These are phyloP conservation scores for silkworm (Bombyx mori) DNA, from an alignment of 1,140 invertebrate species.

Conservation along the genomic window ASM3026992v2 NC_085115.1:10489001-10489500, in stretches of 20 bases:
- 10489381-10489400: slow-evolving; percentile 4
- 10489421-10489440: slow-evolving; percentile 1
- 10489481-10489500: neutral
- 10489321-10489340: slow-evolving; percentile 17
- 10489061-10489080: slow-evolving; percentile 19
- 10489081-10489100: slow-evolving; percentile 22
- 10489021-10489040: slow-evolving; percentile 7
- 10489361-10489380: slow-evolving; percentile 12
- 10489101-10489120: slow-evolving; percentile 19
- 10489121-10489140: too few species aligned
- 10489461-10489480: slow-evolving; percentile 1
- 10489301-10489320: too few species aligned
- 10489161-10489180: too few species aligned
- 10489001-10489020: too few species aligned
- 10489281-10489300: too few species aligned
- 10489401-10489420: slow-evolving; percentile 12
- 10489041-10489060: slow-evolving; percentile 23
- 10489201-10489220: too few species aligned
- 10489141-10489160: too few species aligned
- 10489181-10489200: too few species aligned
- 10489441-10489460: slow-evolving; percentile 1
- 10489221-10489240: too few species aligned
- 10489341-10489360: slow-evolving; percentile 15
- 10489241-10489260: too few species aligned
- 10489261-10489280: too few species aligned